A percentile compares a stretch with the other conserved stretches of the same genome.
Conservation (phyloP, 2,113 vertebrate genomes). For the Meleagris gallopavo region DNA sequence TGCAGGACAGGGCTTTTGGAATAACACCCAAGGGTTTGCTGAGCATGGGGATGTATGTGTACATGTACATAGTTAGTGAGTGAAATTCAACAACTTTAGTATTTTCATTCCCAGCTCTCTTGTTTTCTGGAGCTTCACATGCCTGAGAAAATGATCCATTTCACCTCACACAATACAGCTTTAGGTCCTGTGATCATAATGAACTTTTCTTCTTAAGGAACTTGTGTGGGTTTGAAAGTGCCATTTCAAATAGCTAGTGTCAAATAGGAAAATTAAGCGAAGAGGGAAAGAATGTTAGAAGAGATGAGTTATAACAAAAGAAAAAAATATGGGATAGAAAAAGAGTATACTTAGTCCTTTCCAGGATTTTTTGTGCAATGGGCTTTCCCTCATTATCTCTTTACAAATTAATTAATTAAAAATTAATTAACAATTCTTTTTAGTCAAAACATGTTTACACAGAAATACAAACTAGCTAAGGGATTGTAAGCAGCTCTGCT, state of each 20-base stretch:
- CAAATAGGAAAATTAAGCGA: not conserved
- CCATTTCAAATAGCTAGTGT: not conserved
- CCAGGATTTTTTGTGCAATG: not conserved
- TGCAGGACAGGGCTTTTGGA: not conserved
- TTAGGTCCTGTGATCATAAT: not conserved
- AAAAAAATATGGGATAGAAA: not conserved
- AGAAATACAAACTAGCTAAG: not conserved
- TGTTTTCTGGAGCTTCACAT: not conserved
- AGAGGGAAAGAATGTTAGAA: not conserved
- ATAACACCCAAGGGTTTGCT: not conserved
- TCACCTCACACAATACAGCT: not conserved
- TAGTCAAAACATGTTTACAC: not conserved
- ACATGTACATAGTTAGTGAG: not conserved
- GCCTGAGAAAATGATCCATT: not conserved
- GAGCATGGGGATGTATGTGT: not conserved
- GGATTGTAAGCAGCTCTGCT: not conserved
- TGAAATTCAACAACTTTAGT: not conserved
- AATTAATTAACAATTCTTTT: not conserved
- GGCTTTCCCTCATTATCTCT: not conserved
- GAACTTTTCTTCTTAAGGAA: not conserved
- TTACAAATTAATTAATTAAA: not conserved
- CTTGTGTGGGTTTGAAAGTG: not conserved
- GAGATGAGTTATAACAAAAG: not conserved
- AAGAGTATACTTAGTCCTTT: not conserved
- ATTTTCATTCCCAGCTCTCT: not conserved